Conservation (phyloP, 2,113 vertebrate species). For the Oryzias curvinotus region DNA sequence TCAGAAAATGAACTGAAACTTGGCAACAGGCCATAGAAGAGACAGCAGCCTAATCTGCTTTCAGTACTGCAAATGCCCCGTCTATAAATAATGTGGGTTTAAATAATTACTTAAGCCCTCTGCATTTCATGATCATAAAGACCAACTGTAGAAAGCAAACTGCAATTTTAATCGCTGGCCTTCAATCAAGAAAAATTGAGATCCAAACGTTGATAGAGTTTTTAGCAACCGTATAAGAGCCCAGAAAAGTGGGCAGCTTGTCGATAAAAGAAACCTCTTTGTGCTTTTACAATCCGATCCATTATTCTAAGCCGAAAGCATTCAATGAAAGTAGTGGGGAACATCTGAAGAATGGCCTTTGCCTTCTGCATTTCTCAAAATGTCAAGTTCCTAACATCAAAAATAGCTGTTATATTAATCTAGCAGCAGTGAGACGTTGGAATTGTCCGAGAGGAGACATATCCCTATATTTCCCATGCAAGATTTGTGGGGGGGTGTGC, state of each 20-base stretch:
- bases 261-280: slow-evolving; percentile 2
- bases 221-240: slow-evolving; percentile 32
- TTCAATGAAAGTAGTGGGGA: slow-evolving; percentile 24
- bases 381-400: slow-evolving; percentile 47
- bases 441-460: slow-evolving; percentile 41
- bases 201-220: slow-evolving; percentile 13
- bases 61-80: slow-evolving; percentile 47
- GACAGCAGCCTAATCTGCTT: slow-evolving; percentile 53
- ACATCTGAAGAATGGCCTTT: slow-evolving; percentile 43
- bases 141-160: slow-evolving; percentile 19
- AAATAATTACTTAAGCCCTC: slow-evolving; percentile 49
- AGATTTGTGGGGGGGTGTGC: slow-evolving; percentile 55
- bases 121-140: slow-evolving; percentile 23
- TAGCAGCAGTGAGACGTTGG: slow-evolving; percentile 48
- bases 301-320: slow-evolving; percentile 28
- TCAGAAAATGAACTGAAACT: slow-evolving; percentile 21
- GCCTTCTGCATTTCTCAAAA: slow-evolving; percentile 45
- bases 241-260: slow-evolving; percentile 6
- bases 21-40: slow-evolving; percentile 14
- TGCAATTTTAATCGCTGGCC: slow-evolving; percentile 31
- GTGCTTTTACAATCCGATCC: slow-evolving; percentile 30
- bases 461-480: slow-evolving; percentile 51
- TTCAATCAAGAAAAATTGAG: slow-evolving; percentile 21
- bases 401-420: slow-evolving; percentile 46
- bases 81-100: slow-evolving; percentile 60